Conservation (phyloP, 1,140 invertebrate species). For the Brachionus koreanus region DNA sequence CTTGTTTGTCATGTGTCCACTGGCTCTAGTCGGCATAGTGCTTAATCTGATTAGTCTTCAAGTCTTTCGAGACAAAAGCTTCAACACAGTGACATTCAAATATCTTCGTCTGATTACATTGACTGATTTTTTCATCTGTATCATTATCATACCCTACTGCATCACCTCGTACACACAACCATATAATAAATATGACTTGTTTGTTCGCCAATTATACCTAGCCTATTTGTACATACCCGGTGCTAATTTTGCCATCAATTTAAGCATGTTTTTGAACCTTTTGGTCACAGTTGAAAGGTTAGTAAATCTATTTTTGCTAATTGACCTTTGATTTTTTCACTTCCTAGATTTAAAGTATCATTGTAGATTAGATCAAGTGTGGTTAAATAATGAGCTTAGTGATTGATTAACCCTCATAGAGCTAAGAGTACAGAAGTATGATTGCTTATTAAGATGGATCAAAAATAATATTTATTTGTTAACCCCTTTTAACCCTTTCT, state of each 20-base stretch:
- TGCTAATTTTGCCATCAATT: slow-evolving; percentile 41
- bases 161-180: slow-evolving; percentile 36
- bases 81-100: slow-evolving; percentile 40
- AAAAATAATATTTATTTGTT: too few species aligned
- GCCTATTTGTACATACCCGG: slow-evolving; percentile 42
- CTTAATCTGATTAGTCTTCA: slow-evolving; percentile 9
- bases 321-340: too few species aligned
- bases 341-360: too few species aligned
- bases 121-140: slow-evolving; percentile 29
- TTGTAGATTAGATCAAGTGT: too few species aligned
- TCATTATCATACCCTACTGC: slow-evolving; percentile 34
- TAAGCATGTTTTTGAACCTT: slow-evolving; percentile 37
- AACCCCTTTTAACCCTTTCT: too few species aligned
- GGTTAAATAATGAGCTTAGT: too few species aligned
- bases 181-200: slow-evolving; percentile 34
- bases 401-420: too few species aligned
- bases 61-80: slow-evolving; percentile 35
- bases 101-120: slow-evolving; percentile 31
- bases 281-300: slow-evolving; percentile 34
- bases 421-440: too few species aligned
- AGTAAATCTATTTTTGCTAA: neutral
- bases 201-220: slow-evolving; percentile 2
- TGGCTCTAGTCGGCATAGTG: slow-evolving; percentile 24
- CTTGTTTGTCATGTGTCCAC: slow-evolving; percentile 37
- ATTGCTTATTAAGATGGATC: too few species aligned